A percentile compares a stretch with the other conserved stretches of the same genome.
phyloP scores from a whole-genome alignment of 1,140 invertebrate genomes.

The Euwallacea similis region DNA sequence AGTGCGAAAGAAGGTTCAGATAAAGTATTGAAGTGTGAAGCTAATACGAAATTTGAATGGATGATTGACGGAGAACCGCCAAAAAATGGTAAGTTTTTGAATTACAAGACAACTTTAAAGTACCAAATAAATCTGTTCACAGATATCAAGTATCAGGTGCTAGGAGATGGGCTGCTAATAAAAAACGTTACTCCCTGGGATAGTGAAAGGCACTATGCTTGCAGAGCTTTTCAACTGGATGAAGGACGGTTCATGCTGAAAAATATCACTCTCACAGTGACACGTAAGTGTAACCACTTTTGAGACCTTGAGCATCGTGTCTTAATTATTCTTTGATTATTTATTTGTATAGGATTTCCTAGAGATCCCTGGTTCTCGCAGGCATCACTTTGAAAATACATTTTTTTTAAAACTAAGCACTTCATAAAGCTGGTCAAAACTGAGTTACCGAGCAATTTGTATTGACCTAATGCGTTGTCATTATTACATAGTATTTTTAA shows the following conservation, averaged over 20 bases:
- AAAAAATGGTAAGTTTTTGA: conserved; percentile 7
- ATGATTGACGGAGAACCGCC: conserved; percentile 3
- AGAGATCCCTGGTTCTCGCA: too few relatives aligned
- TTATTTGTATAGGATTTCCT: too few relatives aligned
- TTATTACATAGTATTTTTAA: too few relatives aligned
- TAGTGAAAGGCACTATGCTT: conserved; percentile 25
- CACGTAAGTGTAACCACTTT: conserved; percentile 12
- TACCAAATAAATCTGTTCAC: conserved; percentile 14
- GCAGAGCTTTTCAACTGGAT: conserved; percentile 28
- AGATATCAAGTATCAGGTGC: conserved; percentile 26
- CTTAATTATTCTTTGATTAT: conserved; percentile 2
- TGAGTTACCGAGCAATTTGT: too few relatives aligned
- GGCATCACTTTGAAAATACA: too few relatives aligned
- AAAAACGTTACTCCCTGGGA: conserved; percentile 33
- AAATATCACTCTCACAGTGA: conserved; percentile 35
- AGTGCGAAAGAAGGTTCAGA: conserved; percentile 1
- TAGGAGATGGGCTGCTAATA: conserved; percentile 40
- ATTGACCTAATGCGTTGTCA: too few relatives aligned
- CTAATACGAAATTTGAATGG: conserved; percentile 4
- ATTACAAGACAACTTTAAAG: background rate
- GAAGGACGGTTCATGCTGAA: conserved; percentile 25
- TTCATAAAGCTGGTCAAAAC: too few relatives aligned
- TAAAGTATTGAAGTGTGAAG: conserved; percentile 5
- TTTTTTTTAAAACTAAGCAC: too few relatives aligned
- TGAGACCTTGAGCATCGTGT: conserved; percentile 10